Conservation (phyloP, 1,140 invertebrate genomes). For the Saccostrea echinata region DNA sequence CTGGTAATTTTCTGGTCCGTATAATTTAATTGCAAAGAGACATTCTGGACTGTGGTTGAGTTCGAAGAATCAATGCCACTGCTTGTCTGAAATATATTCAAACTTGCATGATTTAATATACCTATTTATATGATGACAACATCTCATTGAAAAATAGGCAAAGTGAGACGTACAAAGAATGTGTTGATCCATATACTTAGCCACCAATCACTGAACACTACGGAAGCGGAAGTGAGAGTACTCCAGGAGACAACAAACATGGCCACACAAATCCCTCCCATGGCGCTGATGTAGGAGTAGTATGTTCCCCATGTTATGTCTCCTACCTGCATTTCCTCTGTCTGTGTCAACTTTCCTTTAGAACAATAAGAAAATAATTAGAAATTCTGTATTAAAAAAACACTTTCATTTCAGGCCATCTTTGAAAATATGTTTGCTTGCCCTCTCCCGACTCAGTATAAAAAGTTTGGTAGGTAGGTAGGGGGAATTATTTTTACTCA, state of each 20-base stretch:
- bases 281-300: constrained; percentile 82
- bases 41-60: background rate
- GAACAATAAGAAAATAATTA: background rate
- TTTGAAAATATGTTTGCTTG: too few species aligned
- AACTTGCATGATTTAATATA: background rate
- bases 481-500: too few species aligned
- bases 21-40: background rate
- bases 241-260: constrained; percentile 81
- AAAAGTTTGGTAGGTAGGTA: too few species aligned
- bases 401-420: too few species aligned
- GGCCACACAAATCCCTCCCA: constrained; percentile 80
- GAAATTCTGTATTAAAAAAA: too few species aligned
- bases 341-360: constrained; percentile 67
- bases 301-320: constrained; percentile 80
- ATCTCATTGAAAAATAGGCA: background rate
- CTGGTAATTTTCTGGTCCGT: background rate
- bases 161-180: background rate
- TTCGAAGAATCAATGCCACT: background rate
- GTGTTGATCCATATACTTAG: constrained; percentile 84
- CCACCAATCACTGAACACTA: constrained; percentile 85
- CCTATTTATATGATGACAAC: background rate
- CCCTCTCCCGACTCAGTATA: too few species aligned
- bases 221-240: constrained; percentile 82
- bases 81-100: constrained; percentile 35
- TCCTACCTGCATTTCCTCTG: constrained; percentile 79